Evolutionary conservation across 2,888 invertebrate genomes (phyloP), one percentile per base, ranked within the genome.

Genomic region (Diarsia brunnea): DNA sequence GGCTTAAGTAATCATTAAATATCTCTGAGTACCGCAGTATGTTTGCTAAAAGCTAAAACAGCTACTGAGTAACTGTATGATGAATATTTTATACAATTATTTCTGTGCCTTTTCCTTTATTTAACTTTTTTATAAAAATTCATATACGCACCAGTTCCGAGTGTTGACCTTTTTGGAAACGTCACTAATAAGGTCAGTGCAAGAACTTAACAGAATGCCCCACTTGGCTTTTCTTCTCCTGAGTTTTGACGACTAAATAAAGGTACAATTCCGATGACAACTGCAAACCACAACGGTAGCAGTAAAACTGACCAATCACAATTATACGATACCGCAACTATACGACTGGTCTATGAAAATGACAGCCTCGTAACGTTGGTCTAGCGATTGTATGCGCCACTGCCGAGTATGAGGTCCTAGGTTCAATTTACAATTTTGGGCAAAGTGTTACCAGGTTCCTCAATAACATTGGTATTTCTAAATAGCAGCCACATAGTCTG

Each of bases 161-260:
- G 14, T 10, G 31, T 60, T 61, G 27, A 49, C 38, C 47, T 55
- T 77, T 58, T 10, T 31, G n/a, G 4, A 19, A 24, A 49, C 47
- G 24, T 63, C 47, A 49, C 63, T 69, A 76, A 69, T 55, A 49
- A 78, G 69, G 27, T 49, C 27, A 53, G 27, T 61, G 38, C 19
- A 53, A 47, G 14, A n/a, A 21, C n/a, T 43, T 27, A 69, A 19
- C 8, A 21, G 4, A n/a, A 31, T n/a, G 27, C 31, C 51, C n/a
- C 24, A n/a, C 24, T 24, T 21, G 51, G 53, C n/a, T 55, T 58
- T 49, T 27, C 38, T 8, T 27, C 19, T 51, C 19, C 21, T 58
- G 51, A 75, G 4, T 64, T 64, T 63, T 27, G 51, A 64, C 21
- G 60, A 63, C 71, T 69, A 43, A 73, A n/a, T 14, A 47, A 61